Percentiles rank a stretch among this genome's conserved stretches.
Conservation (phyloP, 2,888 invertebrate genomes). For the Oligia latruncula region DNA sequence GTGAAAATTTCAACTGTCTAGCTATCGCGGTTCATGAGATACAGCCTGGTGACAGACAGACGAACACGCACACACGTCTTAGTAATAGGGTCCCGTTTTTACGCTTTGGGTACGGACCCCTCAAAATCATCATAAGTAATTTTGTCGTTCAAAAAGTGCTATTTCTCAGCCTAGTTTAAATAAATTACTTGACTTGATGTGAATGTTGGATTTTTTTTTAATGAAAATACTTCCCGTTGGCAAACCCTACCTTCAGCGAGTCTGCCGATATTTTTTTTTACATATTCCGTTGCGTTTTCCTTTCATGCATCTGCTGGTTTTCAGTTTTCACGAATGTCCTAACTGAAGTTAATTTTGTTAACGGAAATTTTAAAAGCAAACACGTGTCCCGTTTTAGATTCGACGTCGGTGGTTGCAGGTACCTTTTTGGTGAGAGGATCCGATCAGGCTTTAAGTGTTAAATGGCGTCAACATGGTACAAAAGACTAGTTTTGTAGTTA, state of each 20-base stretch:
- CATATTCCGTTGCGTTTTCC: not conserved
- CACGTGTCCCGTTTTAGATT: not conserved
- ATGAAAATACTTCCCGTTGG: not conserved
- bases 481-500: not conserved
- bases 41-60: too few species aligned
- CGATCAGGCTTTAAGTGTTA: not conserved
- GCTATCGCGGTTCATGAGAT: too few species aligned
- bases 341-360: constrained; percentile 10
- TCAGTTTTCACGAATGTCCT: not conserved
- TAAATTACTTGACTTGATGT: not conserved
- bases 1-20: too few species aligned
- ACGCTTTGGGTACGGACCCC: too few species aligned
- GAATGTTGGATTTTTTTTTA: not conserved
- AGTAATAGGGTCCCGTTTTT: too few species aligned
- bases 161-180: not conserved
- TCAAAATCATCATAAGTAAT: too few species aligned
- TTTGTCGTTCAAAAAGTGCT: too few species aligned
- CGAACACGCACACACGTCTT: too few species aligned
- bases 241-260: not conserved
- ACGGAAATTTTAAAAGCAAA: constrained; percentile 13
- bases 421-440: not conserved
- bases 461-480: not conserved
- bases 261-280: not conserved
- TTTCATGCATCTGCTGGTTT: not conserved
- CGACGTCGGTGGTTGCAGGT: too few species aligned